Evolutionary conservation across 2,888 invertebrate genomes (phyloP).

Genomic region (Flexamia atlantica): DNA sequence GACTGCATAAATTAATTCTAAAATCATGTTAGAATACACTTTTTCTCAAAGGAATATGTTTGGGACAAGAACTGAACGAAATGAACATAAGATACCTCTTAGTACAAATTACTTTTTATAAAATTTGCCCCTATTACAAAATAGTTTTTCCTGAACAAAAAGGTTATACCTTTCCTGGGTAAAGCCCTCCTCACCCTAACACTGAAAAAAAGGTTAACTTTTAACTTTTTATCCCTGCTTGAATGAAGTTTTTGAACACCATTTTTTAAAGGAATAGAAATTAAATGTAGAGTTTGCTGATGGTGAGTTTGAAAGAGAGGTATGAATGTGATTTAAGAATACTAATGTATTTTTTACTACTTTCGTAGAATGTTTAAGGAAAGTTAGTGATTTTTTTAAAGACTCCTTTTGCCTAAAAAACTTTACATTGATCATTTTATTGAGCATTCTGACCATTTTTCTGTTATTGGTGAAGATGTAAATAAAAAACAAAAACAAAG

Average conservation of each 20-base stretch:
- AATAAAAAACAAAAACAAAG: too few species aligned
- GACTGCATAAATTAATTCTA: too few species aligned
- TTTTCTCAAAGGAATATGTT: too few species aligned
- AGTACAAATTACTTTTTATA: too few species aligned
- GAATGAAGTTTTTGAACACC: constrained; percentile 1
- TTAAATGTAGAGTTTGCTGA: neutral
- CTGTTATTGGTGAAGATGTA: too few species aligned
- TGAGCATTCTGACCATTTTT: neutral
- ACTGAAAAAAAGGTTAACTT: neutral
- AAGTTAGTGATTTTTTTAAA: neutral
- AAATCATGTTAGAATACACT: too few species aligned
- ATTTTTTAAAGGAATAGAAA: neutral
- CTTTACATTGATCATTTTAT: neutral
- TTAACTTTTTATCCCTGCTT: neutral
- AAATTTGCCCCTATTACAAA: too few species aligned
- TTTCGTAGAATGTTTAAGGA: neutral
- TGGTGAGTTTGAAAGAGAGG: neutral
- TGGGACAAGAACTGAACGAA: too few species aligned
- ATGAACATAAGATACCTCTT: too few species aligned
- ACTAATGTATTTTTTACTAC: neutral
- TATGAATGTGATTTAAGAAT: neutral
- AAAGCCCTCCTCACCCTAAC: too few species aligned
- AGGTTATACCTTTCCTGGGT: too few species aligned
- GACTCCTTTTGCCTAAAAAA: neutral
- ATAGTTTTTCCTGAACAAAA: too few species aligned